These are phyloP conservation scores for Decapterus maruadsi DNA, from an alignment of 2,797 vertebrate genomes.

Conservation along the genomic window DNA sequence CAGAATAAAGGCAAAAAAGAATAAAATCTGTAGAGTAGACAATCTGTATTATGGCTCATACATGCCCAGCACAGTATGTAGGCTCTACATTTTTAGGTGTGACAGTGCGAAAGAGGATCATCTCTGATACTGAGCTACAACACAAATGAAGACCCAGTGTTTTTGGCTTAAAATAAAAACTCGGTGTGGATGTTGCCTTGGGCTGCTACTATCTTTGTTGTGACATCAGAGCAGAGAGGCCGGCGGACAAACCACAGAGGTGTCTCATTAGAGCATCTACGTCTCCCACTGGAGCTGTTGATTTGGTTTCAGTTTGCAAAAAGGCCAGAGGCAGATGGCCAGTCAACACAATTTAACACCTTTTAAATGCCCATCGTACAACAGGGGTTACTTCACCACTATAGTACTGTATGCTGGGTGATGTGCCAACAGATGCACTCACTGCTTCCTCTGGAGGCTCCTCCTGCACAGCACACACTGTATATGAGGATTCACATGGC, in stretches of 20 bases:
- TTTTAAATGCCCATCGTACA: constrained; percentile 2
- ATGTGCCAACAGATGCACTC: neutral
- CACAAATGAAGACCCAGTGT: no score
- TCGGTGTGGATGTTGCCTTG: neutral
- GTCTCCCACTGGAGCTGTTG: neutral
- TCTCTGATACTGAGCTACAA: no score
- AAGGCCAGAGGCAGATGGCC: neutral
- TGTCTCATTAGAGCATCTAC: neutral
- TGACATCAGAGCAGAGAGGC: neutral
- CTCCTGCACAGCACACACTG: neutral
- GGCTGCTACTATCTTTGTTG: neutral
- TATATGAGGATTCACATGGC: neutral
- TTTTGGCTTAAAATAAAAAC: no score
- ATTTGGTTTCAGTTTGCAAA: neutral
- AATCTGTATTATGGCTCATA: no score
- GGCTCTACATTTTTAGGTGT: no score
- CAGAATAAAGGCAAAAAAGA: no score
- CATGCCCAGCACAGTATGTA: no score
- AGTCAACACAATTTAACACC: neutral
- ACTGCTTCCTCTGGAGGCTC: neutral
- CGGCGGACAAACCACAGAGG: neutral
- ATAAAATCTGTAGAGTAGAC: no score
- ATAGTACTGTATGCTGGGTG: neutral
- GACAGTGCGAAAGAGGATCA: no score
- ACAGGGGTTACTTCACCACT: neutral